These are phyloP conservation scores for Listronotus bonariensis DNA, from an alignment of 1,140 invertebrate species.

Conservation along the genomic window DNA sequence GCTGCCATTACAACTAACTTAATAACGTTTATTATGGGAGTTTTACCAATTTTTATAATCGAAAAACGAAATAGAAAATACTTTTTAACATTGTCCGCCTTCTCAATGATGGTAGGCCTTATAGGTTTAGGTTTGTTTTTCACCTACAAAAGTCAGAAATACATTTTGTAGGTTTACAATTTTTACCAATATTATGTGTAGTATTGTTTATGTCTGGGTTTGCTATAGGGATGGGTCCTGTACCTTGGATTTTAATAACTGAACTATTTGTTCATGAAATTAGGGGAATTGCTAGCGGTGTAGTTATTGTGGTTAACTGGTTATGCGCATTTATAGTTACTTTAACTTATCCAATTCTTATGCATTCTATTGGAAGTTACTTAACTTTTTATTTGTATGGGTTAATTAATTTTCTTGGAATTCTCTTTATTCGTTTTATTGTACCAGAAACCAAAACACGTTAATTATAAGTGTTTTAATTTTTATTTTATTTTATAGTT, in stretches of 20 bases:
- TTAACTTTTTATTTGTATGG: slow-evolving; percentile 86
- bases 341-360: slow-evolving; percentile 67
- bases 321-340: slow-evolving; percentile 82
- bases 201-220: slow-evolving; percentile 61
- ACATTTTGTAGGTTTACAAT: slow-evolving; percentile 65
- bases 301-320: slow-evolving; percentile 83
- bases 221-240: slow-evolving; percentile 70
- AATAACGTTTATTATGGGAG: slow-evolving; percentile 76
- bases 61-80: slow-evolving; percentile 78
- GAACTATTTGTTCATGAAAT: slow-evolving; percentile 78
- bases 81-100: slow-evolving; percentile 72
- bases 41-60: slow-evolving; percentile 70
- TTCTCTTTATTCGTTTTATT: slow-evolving; percentile 74
- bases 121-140: slow-evolving; percentile 71
- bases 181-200: slow-evolving; percentile 59
- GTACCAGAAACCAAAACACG: slow-evolving; percentile 88
- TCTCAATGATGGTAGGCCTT: slow-evolving; percentile 70
- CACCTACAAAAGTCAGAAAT: slow-evolving; percentile 60
- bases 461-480: no score
- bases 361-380: slow-evolving; percentile 67
- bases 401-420: slow-evolving; percentile 70
- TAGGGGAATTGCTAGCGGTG: slow-evolving; percentile 74
- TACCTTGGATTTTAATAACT: slow-evolving; percentile 84
- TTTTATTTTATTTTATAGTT: no score
- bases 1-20: slow-evolving; percentile 77